Base-by-base conservation (phyloP, 2,113 vertebrate genomes). In the Pholis gunnellus region DNA sequence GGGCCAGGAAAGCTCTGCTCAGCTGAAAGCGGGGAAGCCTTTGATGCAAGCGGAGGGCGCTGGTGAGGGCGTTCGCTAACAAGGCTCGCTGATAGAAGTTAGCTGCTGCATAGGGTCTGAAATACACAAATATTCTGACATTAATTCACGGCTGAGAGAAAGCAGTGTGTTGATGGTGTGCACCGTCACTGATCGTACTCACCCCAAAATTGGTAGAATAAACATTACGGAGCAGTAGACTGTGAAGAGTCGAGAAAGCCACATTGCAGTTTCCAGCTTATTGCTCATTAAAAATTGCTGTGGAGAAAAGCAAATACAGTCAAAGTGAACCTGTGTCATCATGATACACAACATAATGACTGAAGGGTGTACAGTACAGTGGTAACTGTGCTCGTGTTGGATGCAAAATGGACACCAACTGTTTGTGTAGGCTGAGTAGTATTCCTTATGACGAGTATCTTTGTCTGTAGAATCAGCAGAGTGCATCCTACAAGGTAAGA, bases 141-240 rank as follows among this genome's bases (percentile, higher is more conserved):
- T 50, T 1, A 10, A 8, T 13, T 69, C 6, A 25, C 4, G 27
- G 36, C 17, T 27, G 29, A 22, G 25, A 69, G 9, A 34, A 27
- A 25, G 22, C 18, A 25, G 56, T n/a, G 40, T 18, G 38, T 40
- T 40, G 36, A 44, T 13, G 3, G 17, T 27, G 34, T 60, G 46
- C 4, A 11, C 13, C 13, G 11, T 50, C 36, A 29, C 4, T 11
- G 22, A 34, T 48, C 31, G 36, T 61, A 97, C 98, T 91, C 95
- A 99, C 98, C 98, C 98, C 83, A 99, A 92, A 85, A 99, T 90
- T 79, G 98, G 98, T 69, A 99, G 94, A 81, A 99, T 97, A 91
- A 99, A 99, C 95, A 99, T 95, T 86, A 98, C 94, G 2, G 98
- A 99, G 91, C 98, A 99, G 93, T 99, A 99, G 85, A 99, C 97